These are phyloP conservation scores for Toxostoma redivivum DNA, from an alignment of 2,113 vertebrate species.

Conservation along the genomic window DNA sequence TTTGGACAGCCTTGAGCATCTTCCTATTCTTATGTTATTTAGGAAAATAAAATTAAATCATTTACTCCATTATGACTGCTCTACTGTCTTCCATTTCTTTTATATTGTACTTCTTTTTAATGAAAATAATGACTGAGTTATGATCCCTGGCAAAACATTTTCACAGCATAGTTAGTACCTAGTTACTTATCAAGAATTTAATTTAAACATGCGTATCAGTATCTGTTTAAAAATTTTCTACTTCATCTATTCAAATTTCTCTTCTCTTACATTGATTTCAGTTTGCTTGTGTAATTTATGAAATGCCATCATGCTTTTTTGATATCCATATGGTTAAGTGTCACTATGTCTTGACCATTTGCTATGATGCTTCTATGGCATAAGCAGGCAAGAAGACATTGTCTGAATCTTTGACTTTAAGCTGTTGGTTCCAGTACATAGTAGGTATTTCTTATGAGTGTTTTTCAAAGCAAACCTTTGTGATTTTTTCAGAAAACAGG, in stretches of 20 bases:
- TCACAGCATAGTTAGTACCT: background rate
- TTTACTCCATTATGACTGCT: background rate
- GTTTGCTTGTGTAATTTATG: background rate
- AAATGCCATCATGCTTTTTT: background rate
- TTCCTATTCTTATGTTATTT: background rate
- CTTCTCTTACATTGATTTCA: background rate
- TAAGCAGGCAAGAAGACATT: background rate
- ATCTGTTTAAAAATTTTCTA: background rate
- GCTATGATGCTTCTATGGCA: background rate
- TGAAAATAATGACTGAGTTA: background rate
- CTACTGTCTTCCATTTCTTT: background rate
- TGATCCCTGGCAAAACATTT: background rate
- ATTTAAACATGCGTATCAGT: background rate
- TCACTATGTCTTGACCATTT: background rate
- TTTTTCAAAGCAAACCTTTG: background rate
- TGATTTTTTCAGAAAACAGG: background rate
- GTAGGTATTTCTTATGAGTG: background rate
- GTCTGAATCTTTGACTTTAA: background rate
- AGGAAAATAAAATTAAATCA: background rate
- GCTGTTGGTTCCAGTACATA: background rate
- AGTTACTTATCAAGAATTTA: background rate
- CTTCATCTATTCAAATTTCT: background rate
- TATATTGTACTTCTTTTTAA: background rate
- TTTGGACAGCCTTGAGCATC: background rate
- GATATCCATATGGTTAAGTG: background rate